Base-by-base conservation (phyloP, 2,888 invertebrate species). In the Hartigia nigra region DNA sequence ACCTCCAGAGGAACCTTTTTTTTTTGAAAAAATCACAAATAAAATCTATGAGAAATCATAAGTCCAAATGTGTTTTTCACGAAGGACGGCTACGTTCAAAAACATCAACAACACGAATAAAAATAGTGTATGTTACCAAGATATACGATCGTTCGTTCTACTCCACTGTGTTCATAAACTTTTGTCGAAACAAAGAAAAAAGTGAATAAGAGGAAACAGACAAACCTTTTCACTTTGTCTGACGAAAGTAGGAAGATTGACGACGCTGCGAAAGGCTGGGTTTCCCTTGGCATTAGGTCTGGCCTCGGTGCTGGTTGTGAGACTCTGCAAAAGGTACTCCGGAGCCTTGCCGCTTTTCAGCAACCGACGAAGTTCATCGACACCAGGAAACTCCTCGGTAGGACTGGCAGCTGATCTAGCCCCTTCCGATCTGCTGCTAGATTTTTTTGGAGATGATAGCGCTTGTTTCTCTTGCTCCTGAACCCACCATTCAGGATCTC, bases 401-500 rank as follows among this genome's bases (percentile, higher is more conserved):
- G 93, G 92, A 4, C 92, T 92, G 76, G 92, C 93, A 1, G 92
- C 92, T 70, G 93, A 91, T 0, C 94, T 94, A 11, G 92, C 92
- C 84, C 92, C 93, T 1, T 94, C 94, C 76, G 92, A 92, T 81
- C 92, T 93, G 79, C 93, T 92, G 83, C 93, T 93, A 1, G 93
- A 91, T 87, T 94, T 93, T 85, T 87, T 93, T 86, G 87, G 92
- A 84, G 83, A 92, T 86, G 83, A 84, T 84, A 91, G 91, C 14
- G 82, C 82, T 84, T 91, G 91, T 86, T 93, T 94, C 86, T 94
- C 93, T 85, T 95, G 95, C 85, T 95, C 95, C 76, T 92, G 84
- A 12, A 92, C 93, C 93, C 95, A 94, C 97, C 97, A 97, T 85
- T 97, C 96, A 1, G 98, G 96, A 90, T 98, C 97, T 76, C 96